These are phyloP conservation scores for Phenacoccus solenopsis DNA, from an alignment of 1,140 invertebrate species.

Conservation along the genomic window DNA sequence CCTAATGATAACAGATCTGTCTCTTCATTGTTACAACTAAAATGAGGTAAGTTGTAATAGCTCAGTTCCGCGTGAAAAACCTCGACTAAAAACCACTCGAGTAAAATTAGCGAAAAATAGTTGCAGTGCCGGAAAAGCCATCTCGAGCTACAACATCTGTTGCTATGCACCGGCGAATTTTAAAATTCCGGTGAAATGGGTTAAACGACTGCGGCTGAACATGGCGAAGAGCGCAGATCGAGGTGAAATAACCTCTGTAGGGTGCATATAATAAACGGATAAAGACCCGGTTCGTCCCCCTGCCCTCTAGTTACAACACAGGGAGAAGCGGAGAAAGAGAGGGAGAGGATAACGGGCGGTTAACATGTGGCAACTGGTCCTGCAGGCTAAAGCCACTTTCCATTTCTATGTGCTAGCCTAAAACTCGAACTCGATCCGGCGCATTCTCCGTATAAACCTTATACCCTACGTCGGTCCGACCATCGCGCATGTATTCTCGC, in stretches of 20 bases:
- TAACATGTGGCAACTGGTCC: constrained; percentile 16
- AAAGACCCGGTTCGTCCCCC: not conserved
- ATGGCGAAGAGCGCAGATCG: not conserved
- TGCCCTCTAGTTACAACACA: too few relatives aligned
- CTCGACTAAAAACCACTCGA: too few relatives aligned
- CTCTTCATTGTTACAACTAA: too few relatives aligned
- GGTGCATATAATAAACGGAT: constrained; percentile 4
- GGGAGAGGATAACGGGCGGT: not conserved
- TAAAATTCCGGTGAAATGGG: not conserved
- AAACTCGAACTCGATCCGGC: not conserved
- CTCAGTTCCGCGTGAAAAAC: too few relatives aligned
- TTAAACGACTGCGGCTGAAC: not conserved
- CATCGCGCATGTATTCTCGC: not conserved
- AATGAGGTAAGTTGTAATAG: too few relatives aligned
- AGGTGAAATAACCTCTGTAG: not conserved
- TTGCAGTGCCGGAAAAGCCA: too few relatives aligned
- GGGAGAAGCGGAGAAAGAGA: not conserved
- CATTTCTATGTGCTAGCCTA: constrained; percentile 11
- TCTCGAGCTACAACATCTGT: too few relatives aligned
- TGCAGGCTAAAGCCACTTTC: constrained; percentile 13
- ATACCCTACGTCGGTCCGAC: not conserved
- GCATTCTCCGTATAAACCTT: not conserved
- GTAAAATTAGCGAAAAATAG: too few relatives aligned
- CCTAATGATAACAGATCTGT: too few relatives aligned
- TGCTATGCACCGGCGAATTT: not conserved